A percentile compares a stretch with the other conserved stretches of the same genome.
Evolutionary conservation across 1,140 invertebrate genomes (phyloP).

Genomic region (Forficula auricularia): DNA sequence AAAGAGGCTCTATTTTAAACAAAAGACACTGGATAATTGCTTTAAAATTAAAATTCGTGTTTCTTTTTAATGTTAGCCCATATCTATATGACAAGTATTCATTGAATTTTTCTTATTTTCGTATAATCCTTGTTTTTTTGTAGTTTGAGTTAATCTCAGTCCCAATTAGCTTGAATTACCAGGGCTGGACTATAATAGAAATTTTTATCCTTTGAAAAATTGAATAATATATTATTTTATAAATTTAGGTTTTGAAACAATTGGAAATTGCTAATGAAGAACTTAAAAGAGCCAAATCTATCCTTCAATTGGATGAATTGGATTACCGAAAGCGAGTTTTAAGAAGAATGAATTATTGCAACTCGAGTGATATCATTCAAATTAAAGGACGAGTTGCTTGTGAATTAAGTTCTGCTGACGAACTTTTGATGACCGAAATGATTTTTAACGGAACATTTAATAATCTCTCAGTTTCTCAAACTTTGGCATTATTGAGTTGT

Average conservation of each 20-base stretch:
- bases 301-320: constrained; percentile 92
- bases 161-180: no score
- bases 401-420: constrained; percentile 93
- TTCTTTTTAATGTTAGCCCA: no score
- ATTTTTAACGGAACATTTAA: constrained; percentile 97
- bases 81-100: no score
- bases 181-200: no score
- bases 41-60: no score
- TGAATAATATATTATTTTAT: no score
- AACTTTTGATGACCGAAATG: constrained; percentile 94
- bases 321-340: constrained; percentile 90
- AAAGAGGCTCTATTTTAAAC: no score
- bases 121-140: no score
- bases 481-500: constrained; percentile 79
- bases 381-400: constrained; percentile 96
- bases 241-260: constrained; percentile 24
- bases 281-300: constrained; percentile 73
- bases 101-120: no score
- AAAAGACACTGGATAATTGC: no score
- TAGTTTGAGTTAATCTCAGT: no score
- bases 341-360: constrained; percentile 78
- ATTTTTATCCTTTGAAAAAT: no score
- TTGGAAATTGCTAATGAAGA: constrained; percentile 51
- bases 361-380: constrained; percentile 85
- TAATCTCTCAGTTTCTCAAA: constrained; percentile 61